Evolutionary conservation across 2,797 vertebrate species (phyloP).

Genomic region (Martes flavigula): DNA sequence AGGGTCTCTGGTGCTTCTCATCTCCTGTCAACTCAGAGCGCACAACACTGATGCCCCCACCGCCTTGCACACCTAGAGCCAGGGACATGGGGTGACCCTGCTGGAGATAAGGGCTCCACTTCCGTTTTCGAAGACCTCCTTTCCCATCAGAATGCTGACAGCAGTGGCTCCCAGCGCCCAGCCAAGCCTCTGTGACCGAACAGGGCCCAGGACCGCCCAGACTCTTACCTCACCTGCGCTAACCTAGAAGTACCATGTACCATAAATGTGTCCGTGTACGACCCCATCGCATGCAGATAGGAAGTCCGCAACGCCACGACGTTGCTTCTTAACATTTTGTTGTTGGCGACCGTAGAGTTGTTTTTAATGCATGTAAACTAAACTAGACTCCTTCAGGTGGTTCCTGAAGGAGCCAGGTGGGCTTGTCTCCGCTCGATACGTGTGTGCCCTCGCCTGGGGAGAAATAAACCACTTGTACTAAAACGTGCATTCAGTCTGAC

Average conservation of each 20-base stretch:
- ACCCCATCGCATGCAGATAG: not conserved
- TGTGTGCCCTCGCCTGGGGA: constrained; percentile 58
- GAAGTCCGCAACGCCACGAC: not conserved
- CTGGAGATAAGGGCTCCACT: not conserved
- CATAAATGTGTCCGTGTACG: not conserved
- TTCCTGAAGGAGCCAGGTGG: not conserved
- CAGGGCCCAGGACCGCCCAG: not conserved
- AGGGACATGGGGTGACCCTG: fast-evolving
- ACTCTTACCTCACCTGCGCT: constrained; percentile 48
- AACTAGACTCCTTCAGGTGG: constrained; percentile 57
- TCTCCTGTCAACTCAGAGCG: not conserved
- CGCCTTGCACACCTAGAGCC: not conserved
- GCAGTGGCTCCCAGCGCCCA: not conserved
- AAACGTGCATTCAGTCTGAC: not conserved
- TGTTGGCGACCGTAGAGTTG: constrained; percentile 64
- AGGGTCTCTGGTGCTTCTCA: constrained; percentile 44
- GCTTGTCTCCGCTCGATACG: constrained; percentile 49
- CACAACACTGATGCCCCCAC: fast-evolving
- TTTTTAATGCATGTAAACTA: constrained; percentile 80
- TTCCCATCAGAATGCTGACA: not conserved
- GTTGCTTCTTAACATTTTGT: constrained; percentile 68
- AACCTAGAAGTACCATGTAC: not conserved
- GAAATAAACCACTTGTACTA: constrained; percentile 85
- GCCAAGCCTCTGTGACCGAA: fast-evolving
- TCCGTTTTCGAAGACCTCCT: not conserved